These are phyloP conservation scores for Onychostoma macrolepis DNA, from an alignment of 2,113 vertebrate genomes.

Conservation along the genomic window DNA sequence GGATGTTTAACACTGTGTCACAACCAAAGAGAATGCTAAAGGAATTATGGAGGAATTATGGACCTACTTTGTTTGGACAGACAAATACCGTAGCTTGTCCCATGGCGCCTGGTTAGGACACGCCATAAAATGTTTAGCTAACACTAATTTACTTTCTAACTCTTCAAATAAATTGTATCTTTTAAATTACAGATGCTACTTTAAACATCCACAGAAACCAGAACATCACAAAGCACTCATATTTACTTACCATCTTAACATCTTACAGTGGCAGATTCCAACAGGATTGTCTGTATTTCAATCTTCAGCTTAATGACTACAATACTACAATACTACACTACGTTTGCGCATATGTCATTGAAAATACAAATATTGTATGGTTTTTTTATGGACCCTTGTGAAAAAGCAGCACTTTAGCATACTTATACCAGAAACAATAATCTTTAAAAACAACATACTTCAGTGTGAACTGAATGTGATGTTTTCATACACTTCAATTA, in stretches of 20 bases:
- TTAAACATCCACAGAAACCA: conserved; percentile 4
- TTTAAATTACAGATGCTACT: neutral
- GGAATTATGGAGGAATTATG: neutral
- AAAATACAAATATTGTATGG: neutral
- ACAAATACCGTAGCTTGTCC: neutral
- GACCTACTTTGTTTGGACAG: neutral
- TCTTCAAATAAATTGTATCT: neutral
- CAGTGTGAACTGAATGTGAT: neutral
- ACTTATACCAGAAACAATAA: neutral
- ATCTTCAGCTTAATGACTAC: neutral
- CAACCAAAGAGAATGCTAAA: neutral
- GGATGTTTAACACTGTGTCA: neutral
- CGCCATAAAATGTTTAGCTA: neutral
- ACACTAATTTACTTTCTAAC: neutral
- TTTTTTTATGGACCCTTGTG: neutral
- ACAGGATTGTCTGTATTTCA: neutral
- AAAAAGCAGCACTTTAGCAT: neutral
- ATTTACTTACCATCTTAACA: conserved; percentile 1
- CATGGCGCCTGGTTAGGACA: neutral
- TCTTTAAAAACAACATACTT: neutral
- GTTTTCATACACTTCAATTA: neutral
- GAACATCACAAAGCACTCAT: neutral
- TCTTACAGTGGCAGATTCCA: neutral
- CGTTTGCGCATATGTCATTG: too few species aligned
- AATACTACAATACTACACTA: neutral